Conservation (phyloP, 2,113 vertebrate genomes). For the Pterocles gutturalis region DNA sequence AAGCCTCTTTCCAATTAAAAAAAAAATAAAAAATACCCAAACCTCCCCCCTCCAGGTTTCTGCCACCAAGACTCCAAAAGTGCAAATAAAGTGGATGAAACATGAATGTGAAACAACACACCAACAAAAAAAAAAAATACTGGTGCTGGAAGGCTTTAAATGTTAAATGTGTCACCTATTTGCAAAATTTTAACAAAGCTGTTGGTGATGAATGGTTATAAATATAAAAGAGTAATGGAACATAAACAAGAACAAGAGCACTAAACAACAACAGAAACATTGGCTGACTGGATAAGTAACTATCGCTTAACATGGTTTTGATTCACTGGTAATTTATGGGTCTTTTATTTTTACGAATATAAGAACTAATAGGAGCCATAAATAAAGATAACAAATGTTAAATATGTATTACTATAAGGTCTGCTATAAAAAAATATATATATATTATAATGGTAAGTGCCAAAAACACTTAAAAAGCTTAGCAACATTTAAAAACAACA, state of each 20-base stretch:
- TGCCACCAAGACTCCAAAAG: background rate
- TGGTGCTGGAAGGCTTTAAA: background rate
- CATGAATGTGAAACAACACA: background rate
- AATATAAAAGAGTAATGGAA: slow-evolving; percentile 8
- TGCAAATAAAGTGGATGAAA: background rate
- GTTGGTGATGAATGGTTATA: background rate
- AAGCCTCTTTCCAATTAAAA: background rate
- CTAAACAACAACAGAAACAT: background rate
- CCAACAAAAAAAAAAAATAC: background rate
- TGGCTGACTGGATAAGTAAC: background rate
- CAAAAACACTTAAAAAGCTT: background rate
- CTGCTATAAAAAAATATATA: background rate
- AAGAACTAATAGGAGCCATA: slow-evolving; percentile 5
- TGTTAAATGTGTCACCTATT: background rate
- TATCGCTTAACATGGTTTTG: background rate
- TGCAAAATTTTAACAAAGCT: background rate
- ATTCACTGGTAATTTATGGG: slow-evolving; percentile 15
- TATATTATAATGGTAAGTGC: background rate
- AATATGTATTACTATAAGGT: background rate
- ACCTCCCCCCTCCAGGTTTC: background rate
- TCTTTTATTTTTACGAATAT: background rate
- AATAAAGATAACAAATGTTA: slow-evolving; percentile 14
- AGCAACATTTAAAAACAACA: background rate
- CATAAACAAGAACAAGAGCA: background rate
- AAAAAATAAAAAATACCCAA: background rate